A percentile compares a stretch with the other conserved stretches of the same genome.
Evolutionary conservation across 2,888 invertebrate genomes (phyloP).

Genomic region (Thecocarcelia acutangulata): DNA sequence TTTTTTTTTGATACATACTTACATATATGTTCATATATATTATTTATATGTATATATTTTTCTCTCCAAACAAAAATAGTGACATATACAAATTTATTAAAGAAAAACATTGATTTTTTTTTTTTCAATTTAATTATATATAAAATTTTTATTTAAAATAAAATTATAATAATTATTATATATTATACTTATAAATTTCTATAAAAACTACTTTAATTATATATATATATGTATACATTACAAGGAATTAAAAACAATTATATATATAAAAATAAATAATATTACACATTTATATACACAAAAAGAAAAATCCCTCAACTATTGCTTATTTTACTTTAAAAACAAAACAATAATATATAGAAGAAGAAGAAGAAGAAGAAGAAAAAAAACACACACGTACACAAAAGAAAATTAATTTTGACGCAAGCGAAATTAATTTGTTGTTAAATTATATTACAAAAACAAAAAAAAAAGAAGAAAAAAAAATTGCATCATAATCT

Average conservation of each 20-base stretch:
- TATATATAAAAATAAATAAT: constrained; percentile 1
- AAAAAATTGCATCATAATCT: constrained; percentile 35
- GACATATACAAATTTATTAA: constrained; percentile 49
- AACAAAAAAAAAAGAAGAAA: constrained; percentile 42
- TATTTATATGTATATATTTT: not conserved
- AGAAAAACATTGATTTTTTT: constrained; percentile 42
- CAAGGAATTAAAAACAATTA: constrained; percentile 8
- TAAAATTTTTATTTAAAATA: constrained; percentile 17
- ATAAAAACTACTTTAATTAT: constrained; percentile 16
- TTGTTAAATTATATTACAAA: constrained; percentile 48
- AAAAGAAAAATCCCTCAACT: constrained; percentile 17
- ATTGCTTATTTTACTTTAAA: constrained; percentile 44
- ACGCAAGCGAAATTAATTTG: constrained; percentile 18
- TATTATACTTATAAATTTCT: constrained; percentile 29
- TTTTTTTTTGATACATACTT: constrained; percentile 2
- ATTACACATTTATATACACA: constrained; percentile 43
- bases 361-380: not conserved
- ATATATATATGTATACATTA: constrained; percentile 21
- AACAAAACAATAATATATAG: constrained; percentile 11
- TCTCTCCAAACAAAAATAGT: constrained; percentile 35
- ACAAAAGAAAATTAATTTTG: not conserved
- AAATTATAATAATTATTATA: constrained; percentile 30
- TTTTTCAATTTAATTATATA: constrained; percentile 2
- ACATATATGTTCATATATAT: too few relatives aligned
- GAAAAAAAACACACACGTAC: not conserved